Evolutionary conservation across 2,113 vertebrate genomes (phyloP), one percentile per base, ranked within the genome.

Genomic region (Australoheros scitulus): DNA sequence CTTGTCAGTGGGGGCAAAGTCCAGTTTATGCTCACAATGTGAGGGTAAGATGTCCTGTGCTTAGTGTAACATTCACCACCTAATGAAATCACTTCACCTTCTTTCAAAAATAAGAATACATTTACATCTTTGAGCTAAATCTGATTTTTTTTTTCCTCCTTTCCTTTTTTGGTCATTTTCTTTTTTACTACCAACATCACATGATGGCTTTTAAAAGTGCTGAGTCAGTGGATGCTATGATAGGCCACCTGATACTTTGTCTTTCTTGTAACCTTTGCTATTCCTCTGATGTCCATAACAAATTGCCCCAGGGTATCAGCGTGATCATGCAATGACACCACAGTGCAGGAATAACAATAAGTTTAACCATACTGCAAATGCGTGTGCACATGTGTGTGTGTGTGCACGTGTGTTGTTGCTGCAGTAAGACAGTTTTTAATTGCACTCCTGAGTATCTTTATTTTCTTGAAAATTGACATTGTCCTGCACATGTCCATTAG

Each of bases 211-310:
- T 70, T 89, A 43, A 87, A 85, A 90, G 61, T 86, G 86, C 89
- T 91, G 88, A 92, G 24, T 93, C 92, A 92, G 89, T 80, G 41
- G 72, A 61, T 58, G 13, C 79, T 80, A 29, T 83, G 86, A 83
- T 84, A 78, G 82, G 80, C 77, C 18, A 43, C 83, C 79, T 61
- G 79, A 85, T 82, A 83, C 84, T 91, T 84, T 88, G 88, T 93
- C 87, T 91, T 86, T 58, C 75, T 63, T 38, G 76, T 92, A 91
- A 94, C 93, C 93, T 93, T 91, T 83, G 57, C 80, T 29, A 63
- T 70, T 91, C 81, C 78, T 91, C 80, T 91, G 81, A 86, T 92
- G 86, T 92, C 87, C 91, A 87, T 89, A 91, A 93, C 85, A 90
- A 93, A 94, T 88, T 84, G 88, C 89, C 68, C 72, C 20, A 55